Base-by-base conservation (phyloP, 2,888 invertebrate species). In the Mamestra brassicae region DNA sequence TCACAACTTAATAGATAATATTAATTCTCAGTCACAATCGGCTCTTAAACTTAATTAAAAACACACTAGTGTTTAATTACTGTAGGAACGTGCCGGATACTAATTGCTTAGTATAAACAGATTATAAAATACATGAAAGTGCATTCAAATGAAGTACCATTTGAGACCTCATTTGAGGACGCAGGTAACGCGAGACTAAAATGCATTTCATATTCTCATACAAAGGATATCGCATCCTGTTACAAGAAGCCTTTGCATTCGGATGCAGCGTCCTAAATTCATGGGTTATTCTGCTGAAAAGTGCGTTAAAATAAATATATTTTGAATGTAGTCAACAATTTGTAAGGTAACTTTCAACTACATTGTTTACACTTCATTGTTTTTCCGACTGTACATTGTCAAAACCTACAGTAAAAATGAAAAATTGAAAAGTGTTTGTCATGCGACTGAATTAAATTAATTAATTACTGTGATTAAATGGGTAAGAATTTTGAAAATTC, bases 241-340 rank as follows among this genome's bases (percentile, higher is more conserved):
- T 88, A 91, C 90, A 90, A 91, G 89, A 89, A 90, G 90, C 89
- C 90, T 90, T 88, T 88, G 89, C 89, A 89, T 91, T 91, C 88
- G 89, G 89, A 90, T 92, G 90, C 88, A 87, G 82, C 82, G 85
- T 88, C 89, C 89, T 85, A 90, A 90, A 91, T 90, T 90, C 52
- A 38, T 36, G 81, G 83, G 84, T 34, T 63, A 86, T 87, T 86
- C 91, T 87, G 87, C 78, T 83, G 80, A 66, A 34, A 58, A 10
- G 0, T 6, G 4, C 2, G 10, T 15, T 42, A 61, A 42, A 13
- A 38, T 26, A 26, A 11, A 17, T 54, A 3, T 54, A 54, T 26
- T n/a, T 54, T 54, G 0, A 50, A n/a, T n/a, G 7, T 6, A 8
- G 47, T 47, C 47, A 4, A 13, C 4, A 5, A 3, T 47, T 11